phyloP scores from a whole-genome alignment of 2,888 invertebrate species.

The Xanthia icteritia region DNA sequence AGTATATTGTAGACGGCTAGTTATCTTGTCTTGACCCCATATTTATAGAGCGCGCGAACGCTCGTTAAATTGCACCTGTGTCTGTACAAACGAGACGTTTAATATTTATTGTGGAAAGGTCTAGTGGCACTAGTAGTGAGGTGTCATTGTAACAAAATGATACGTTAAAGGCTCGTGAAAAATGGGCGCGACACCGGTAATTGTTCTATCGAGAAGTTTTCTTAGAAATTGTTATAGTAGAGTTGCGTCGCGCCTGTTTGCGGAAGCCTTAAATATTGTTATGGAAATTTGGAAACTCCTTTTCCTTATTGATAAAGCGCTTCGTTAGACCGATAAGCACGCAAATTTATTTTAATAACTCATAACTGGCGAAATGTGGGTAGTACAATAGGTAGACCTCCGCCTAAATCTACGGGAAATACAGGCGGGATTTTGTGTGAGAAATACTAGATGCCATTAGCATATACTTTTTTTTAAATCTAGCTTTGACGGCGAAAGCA shows the following conservation, averaged over 20 bases:
- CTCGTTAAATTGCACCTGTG: constrained; percentile 49
- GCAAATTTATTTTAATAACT: background rate
- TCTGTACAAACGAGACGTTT: constrained; percentile 42
- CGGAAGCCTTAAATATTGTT: background rate
- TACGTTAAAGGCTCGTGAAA: background rate
- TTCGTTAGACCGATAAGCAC: background rate
- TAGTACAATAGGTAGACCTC: background rate
- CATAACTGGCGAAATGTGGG: background rate
- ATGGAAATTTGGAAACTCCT: background rate
- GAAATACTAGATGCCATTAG: background rate
- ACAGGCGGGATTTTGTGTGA: no score
- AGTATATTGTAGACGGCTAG: constrained; percentile 5
- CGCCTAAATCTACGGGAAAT: background rate
- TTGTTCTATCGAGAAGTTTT: no score
- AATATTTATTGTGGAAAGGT: constrained; percentile 53
- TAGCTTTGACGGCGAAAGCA: background rate
- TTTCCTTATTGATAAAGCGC: background rate
- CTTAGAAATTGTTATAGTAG: no score
- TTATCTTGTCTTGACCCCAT: constrained; percentile 38
- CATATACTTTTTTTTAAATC: no score
- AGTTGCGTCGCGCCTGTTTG: no score
- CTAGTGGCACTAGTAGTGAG: constrained; percentile 24
- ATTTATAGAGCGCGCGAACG: constrained; percentile 40
- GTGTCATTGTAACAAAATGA: constrained; percentile 2
- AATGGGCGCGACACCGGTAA: no score